Percentiles rank a stretch among this genome's conserved stretches.
Evolutionary conservation across 2,888 invertebrate genomes (phyloP).

Genomic region (Bombylius discolor): DNA sequence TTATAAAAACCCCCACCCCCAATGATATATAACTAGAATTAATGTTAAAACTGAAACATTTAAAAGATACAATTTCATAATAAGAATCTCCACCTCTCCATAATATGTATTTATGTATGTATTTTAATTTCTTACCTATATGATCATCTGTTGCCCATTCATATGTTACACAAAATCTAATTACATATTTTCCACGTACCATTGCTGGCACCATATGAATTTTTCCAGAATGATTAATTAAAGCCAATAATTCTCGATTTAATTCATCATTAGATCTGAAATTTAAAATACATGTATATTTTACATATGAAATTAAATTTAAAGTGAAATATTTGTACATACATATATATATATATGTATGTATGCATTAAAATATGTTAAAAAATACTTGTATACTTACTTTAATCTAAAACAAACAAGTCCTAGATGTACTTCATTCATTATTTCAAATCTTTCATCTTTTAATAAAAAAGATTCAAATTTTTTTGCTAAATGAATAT

Average conservation of each 20-base stretch:
- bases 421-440: constrained; percentile 62
- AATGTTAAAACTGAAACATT: too few species aligned
- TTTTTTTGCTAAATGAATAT: constrained; percentile 60
- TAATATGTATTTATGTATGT: too few species aligned
- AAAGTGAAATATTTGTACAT: too few species aligned
- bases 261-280: constrained; percentile 50
- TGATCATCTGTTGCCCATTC: constrained; percentile 64
- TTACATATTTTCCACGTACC: constrained; percentile 59
- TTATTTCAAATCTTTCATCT: constrained; percentile 61
- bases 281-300: background rate
- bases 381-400: constrained; percentile 18
- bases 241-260: constrained; percentile 62
- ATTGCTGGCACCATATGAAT: constrained; percentile 78
- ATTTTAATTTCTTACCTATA: constrained; percentile 36
- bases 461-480: constrained; percentile 55
- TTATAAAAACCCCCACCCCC: too few species aligned
- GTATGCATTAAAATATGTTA: background rate
- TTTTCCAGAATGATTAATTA: constrained; percentile 69
- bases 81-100: too few species aligned
- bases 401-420: constrained; percentile 63
- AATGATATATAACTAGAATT: too few species aligned
- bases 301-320: too few species aligned
- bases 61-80: too few species aligned
- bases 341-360: too few species aligned
- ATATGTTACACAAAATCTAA: constrained; percentile 68